Evolutionary conservation across 2,888 invertebrate genomes (phyloP), one percentile per base, ranked within the genome.

Genomic region (Itoplectis maculator): DNA sequence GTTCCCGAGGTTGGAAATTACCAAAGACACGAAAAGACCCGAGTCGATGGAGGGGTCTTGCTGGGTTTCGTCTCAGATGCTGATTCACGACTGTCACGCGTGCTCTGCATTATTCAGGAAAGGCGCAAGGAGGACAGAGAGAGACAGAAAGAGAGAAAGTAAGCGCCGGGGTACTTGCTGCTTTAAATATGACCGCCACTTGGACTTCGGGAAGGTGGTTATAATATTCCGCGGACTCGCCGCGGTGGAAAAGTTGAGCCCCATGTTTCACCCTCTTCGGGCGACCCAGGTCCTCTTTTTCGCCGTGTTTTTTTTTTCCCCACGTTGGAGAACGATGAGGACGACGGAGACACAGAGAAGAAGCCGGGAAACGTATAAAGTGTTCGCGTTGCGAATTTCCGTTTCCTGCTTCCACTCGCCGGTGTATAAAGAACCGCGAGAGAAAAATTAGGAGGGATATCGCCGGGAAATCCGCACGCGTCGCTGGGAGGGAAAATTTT

Each of bases 61-160:
- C 81, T n/a, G n/a, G n/a, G 84, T 85, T 86, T 73, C 82, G 80
- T 82, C 85, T 61, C 78, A 87, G 88, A 89, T 87, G 87, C 81
- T 87, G 86, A 89, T 88, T 88, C 86, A 88, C 84, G 85, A 83
- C 79, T 82, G 87, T 86, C 85, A 85, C 83, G 79, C 88, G 87
- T 83, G 87, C 40, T 45, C 74, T 88, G 86, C 87, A 87, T 89
- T 88, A 86, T 89, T 89, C 88, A 86, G 56, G 59, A 77, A 81
- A 72, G n/a, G 15, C 45, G 29, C 1, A 20, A 68, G n/a, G 15
- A 29, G 15, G 45, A 15, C 29, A 45, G 18, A 56, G 81, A n/a
- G n/a, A n/a, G n/a, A n/a, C n/a, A n/a, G n/a, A n/a, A n/a, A n/a
- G n/a, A n/a, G n/a, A n/a, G n/a, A n/a, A n/a, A n/a, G n/a, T n/a